A percentile compares a stretch with the other conserved stretches of the same genome.
Evolutionary conservation across 2,113 vertebrate genomes (phyloP).

Genomic region (Oncorhynchus nerka): DNA sequence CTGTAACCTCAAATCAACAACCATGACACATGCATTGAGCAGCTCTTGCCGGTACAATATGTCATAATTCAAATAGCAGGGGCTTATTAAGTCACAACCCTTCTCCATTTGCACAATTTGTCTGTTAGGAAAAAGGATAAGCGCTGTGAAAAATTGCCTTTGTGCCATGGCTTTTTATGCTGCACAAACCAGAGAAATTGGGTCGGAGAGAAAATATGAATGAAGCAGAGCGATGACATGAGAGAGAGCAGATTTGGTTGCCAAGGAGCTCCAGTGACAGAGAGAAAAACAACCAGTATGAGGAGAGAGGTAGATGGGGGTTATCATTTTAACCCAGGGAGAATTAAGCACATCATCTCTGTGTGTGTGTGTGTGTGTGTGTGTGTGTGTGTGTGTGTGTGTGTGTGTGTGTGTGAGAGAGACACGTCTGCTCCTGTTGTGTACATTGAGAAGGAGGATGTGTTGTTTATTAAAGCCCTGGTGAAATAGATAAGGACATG

Average conservation of each 20-base stretch:
- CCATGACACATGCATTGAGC: background rate
- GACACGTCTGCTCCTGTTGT: too few species aligned
- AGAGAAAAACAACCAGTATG: slow-evolving; percentile 32
- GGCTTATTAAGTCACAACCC: slow-evolving; percentile 46
- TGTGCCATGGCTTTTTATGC: slow-evolving; percentile 57
- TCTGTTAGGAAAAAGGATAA: slow-evolving; percentile 52
- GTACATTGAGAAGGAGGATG: too few species aligned
- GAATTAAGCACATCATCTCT: background rate
- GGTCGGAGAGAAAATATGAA: slow-evolving; percentile 66
- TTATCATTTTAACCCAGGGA: slow-evolving; percentile 9
- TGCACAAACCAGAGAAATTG: slow-evolving; percentile 58
- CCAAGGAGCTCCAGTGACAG: slow-evolving; percentile 55
- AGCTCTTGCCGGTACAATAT: background rate
- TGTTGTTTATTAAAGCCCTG: background rate
- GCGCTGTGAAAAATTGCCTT: slow-evolving; percentile 60
- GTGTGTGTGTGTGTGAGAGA: too few species aligned
- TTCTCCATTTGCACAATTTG: slow-evolving; percentile 55
- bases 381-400: slow-evolving; percentile 12
- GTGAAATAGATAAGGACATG: too few species aligned
- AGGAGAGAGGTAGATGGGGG: slow-evolving; percentile 13
- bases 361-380: too few species aligned
- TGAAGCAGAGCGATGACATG: slow-evolving; percentile 45
- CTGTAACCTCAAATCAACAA: background rate
- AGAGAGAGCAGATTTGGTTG: slow-evolving; percentile 44
- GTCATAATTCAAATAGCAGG: slow-evolving; percentile 33